Percentiles rank a stretch among this genome's conserved stretches.
These are phyloP conservation scores for Cyclargus thomasi DNA, from an alignment of 1,140 invertebrate genomes.

Conservation along the genomic window DNA sequence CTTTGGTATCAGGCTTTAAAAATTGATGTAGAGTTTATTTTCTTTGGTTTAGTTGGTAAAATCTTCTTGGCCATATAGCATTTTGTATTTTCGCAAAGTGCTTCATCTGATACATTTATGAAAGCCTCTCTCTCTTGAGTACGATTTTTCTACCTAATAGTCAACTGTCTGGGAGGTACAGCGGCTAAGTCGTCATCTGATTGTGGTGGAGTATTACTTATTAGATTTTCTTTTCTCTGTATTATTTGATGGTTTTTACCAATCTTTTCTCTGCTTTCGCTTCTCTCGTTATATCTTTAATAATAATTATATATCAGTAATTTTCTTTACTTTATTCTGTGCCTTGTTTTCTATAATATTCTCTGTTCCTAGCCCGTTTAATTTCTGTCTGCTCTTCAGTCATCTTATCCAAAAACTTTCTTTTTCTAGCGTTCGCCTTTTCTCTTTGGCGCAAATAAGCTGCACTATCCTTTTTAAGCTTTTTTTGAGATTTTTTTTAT, in stretches of 20 bases:
- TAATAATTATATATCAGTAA: conserved; percentile 16
- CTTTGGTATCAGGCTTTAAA: no score
- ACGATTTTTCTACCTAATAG: conserved; percentile 20
- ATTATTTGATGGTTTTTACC: conserved; percentile 21
- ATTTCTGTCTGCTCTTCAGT: conserved; percentile 19
- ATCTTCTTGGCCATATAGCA: no score
- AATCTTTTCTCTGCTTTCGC: conserved; percentile 21
- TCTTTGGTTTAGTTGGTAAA: no score
- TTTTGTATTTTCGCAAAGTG: no score
- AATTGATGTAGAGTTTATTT: no score
- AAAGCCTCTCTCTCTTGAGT: no score
- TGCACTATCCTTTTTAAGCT: conserved; percentile 20
- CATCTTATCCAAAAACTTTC: conserved; percentile 17
- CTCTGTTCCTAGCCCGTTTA: conserved; percentile 17
- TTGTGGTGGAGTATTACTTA: conserved; percentile 19
- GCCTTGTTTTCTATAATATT: conserved; percentile 21
- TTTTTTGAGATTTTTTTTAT: conserved; percentile 9
- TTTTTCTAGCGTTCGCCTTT: conserved; percentile 15
- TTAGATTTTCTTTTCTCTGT: conserved; percentile 21
- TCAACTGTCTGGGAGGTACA: conserved; percentile 17
- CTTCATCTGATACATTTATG: no score
- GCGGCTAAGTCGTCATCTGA: conserved; percentile 19
- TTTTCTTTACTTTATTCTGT: conserved; percentile 12
- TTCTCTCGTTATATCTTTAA: conserved; percentile 18
- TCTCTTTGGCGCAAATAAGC: conserved; percentile 13